Conservation (phyloP, 2,888 invertebrate species). For the Galerucella calmariensis region DNA sequence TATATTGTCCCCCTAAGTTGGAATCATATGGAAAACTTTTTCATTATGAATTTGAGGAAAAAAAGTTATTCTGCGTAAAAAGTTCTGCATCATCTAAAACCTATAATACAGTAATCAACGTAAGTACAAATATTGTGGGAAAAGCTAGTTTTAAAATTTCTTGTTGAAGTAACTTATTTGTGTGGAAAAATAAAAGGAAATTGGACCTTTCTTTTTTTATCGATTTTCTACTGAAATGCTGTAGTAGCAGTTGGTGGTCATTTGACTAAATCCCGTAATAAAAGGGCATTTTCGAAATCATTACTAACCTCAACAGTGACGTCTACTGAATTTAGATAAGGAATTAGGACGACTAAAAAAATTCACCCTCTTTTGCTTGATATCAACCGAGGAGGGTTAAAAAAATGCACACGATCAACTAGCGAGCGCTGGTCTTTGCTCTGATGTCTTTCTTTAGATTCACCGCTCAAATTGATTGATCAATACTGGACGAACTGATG, state of each 20-base stretch:
- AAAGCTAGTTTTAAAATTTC: no score
- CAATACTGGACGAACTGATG: conserved; percentile 22
- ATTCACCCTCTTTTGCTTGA: conserved; percentile 31
- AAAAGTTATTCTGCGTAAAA: no score
- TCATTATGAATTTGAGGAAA: no score
- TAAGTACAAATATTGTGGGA: no score
- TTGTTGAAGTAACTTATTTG: not conserved
- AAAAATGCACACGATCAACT: conserved; percentile 27
- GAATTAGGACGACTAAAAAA: conserved; percentile 43
- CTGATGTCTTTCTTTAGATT: conserved; percentile 32
- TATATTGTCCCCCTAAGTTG: no score
- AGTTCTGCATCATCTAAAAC: no score
- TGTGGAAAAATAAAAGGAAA: not conserved
- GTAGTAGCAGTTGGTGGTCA: conserved; percentile 39
- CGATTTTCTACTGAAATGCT: conserved; percentile 17
- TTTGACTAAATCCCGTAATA: conserved; percentile 45
- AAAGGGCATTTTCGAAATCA: conserved; percentile 45
- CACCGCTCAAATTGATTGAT: conserved; percentile 17
- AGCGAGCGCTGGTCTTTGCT: conserved; percentile 16
- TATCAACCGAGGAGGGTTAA: conserved; percentile 26
- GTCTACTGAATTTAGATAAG: conserved; percentile 46
- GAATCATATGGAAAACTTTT: no score
- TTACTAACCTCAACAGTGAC: conserved; percentile 44
- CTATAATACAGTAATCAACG: no score
- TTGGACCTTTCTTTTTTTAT: conserved; percentile 16